Conservation (phyloP, 2,797 vertebrate species). For the Typhlichthys subterraneus region DNA sequence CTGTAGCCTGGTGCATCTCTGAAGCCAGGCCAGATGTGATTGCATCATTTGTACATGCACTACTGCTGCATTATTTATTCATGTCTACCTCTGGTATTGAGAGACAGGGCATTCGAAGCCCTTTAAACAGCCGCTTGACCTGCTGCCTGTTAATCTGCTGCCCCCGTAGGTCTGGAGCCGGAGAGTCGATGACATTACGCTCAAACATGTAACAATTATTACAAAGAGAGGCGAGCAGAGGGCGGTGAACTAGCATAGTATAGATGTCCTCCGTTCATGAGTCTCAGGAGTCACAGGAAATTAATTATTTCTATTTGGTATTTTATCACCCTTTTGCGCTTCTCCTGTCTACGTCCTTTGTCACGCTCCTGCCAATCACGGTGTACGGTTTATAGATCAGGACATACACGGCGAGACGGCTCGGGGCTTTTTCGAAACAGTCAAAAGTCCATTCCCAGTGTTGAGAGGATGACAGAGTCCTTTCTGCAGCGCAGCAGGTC, state of each 20-base stretch:
- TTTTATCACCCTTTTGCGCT: constrained; percentile 38
- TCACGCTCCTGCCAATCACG: constrained; percentile 41
- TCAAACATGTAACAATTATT: constrained; percentile 57
- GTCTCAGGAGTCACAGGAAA: constrained; percentile 32
- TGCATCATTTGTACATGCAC: constrained; percentile 42
- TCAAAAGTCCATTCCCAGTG: constrained; percentile 53
- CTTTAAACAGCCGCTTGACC: constrained; percentile 46
- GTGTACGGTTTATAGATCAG: constrained; percentile 60
- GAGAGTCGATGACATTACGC: constrained; percentile 41
- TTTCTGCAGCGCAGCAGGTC: constrained; percentile 28
- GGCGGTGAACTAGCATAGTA: constrained; percentile 47
- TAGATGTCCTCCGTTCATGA: constrained; percentile 48
- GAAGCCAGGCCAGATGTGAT: constrained; percentile 41
- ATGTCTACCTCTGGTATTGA: constrained; percentile 51
- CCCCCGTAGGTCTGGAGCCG: constrained; percentile 52
- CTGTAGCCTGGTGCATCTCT: too few species aligned
- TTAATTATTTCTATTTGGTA: constrained; percentile 37
- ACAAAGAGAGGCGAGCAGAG: constrained; percentile 42
- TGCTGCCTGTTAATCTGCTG: constrained; percentile 24
- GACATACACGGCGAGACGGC: constrained; percentile 40
- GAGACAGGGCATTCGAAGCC: constrained; percentile 49
- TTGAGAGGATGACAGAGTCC: constrained; percentile 44
- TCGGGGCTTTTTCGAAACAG: constrained; percentile 46
- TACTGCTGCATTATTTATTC: constrained; percentile 53
- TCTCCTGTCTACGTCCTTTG: constrained; percentile 36